Conservation (phyloP, 2,797 vertebrate species). For the Malacoctenus gilli region DNA sequence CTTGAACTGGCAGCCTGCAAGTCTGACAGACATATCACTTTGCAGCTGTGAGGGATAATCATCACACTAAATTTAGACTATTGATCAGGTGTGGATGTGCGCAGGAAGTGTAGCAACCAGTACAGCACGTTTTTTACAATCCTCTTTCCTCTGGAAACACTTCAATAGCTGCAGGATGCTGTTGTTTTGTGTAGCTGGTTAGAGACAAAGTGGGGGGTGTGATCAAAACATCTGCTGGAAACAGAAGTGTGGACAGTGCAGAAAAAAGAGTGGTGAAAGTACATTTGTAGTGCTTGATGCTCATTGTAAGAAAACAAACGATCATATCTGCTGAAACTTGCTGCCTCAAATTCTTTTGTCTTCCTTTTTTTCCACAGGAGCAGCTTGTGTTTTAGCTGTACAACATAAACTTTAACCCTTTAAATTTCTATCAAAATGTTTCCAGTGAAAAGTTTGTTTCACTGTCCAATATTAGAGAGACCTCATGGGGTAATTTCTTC, state of each 20-base stretch:
- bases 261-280: neutral
- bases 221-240: no score
- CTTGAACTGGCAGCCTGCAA: slow-evolving; percentile 63
- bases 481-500: no score
- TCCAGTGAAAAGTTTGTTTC: no score
- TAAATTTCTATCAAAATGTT: no score
- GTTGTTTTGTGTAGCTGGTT: neutral
- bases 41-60: slow-evolving; percentile 73
- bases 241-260: neutral
- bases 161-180: neutral
- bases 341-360: no score
- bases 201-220: neutral
- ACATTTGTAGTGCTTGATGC: neutral
- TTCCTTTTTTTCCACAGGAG: no score
- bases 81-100: slow-evolving; percentile 72
- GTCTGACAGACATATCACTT: slow-evolving; percentile 73
- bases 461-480: no score
- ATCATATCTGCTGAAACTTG: no score
- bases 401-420: no score
- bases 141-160: neutral
- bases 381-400: no score
- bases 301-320: no score
- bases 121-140: slow-evolving; percentile 15
- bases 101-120: slow-evolving; percentile 43
- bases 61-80: slow-evolving; percentile 80